These are phyloP conservation scores for Casuarius casuarius DNA, from an alignment of 2,113 vertebrate genomes.

Conservation along the genomic window DNA sequence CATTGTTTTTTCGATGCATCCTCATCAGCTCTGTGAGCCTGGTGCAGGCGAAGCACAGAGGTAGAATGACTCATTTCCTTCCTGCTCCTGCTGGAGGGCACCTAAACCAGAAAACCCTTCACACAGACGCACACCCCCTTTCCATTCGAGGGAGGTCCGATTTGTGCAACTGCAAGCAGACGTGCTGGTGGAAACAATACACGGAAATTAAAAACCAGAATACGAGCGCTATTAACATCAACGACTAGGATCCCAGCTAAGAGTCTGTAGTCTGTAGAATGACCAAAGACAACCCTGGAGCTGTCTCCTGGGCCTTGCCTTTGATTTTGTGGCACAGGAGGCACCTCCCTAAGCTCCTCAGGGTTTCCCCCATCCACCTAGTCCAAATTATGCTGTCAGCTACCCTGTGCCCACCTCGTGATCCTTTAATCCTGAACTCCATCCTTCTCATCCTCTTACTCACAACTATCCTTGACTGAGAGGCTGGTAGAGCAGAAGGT, in stretches of 20 bases:
- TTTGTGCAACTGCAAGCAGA: background rate
- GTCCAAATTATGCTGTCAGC: fast-evolving
- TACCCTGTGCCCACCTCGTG: background rate
- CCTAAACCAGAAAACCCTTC: background rate
- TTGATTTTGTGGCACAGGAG: background rate
- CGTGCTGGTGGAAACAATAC: constrained; percentile 33
- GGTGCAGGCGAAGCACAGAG: background rate
- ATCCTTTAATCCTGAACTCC: background rate
- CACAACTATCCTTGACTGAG: background rate
- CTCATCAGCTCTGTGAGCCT: constrained; percentile 5
- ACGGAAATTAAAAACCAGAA: background rate
- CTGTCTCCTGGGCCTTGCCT: background rate
- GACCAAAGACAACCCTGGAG: background rate
- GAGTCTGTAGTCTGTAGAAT: background rate
- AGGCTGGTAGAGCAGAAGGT: background rate
- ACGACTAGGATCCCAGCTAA: background rate
- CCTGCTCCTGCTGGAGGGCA: constrained; percentile 20
- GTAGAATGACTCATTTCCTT: constrained; percentile 66
- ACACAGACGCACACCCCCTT: background rate
- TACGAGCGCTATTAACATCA: background rate
- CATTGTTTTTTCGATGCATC: background rate
- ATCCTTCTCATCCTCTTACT: background rate
- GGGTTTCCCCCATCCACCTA: background rate
- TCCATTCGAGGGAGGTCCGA: background rate
- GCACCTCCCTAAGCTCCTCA: background rate